These are phyloP conservation scores for Dasypus novemcinctus DNA, from an alignment of 2,113 vertebrate species.

Conservation along the genomic window DNA sequence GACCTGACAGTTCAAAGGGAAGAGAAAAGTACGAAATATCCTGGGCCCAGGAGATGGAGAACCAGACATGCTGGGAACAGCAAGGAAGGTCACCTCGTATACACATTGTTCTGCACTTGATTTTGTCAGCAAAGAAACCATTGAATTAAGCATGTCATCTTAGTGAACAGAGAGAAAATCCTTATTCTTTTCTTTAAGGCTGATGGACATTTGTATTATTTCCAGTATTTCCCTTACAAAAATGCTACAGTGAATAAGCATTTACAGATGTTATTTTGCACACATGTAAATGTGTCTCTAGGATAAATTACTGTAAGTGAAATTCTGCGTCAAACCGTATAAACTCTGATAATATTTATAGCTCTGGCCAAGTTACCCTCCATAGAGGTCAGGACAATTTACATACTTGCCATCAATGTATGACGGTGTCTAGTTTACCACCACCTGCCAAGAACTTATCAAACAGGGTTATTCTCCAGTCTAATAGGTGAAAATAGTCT, in stretches of 20 bases:
- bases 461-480: background rate
- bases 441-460: background rate
- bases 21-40: background rate
- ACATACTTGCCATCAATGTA: background rate
- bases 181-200: too few relatives aligned
- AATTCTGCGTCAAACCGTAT: too few relatives aligned
- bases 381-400: background rate
- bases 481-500: background rate
- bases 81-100: background rate
- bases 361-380: background rate
- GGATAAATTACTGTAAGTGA: too few relatives aligned
- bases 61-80: background rate
- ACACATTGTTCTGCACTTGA: background rate
- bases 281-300: too few relatives aligned
- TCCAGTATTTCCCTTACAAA: too few relatives aligned
- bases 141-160: background rate
- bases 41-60: background rate
- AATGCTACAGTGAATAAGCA: too few relatives aligned
- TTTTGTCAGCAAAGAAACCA: background rate
- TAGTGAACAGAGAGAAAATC: background rate
- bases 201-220: too few relatives aligned
- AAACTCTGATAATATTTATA: too few relatives aligned
- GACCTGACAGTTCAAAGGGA: background rate
- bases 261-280: too few relatives aligned
- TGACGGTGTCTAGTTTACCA: background rate